These are phyloP conservation scores for Thripadectes ignobilis DNA, from an alignment of 2,797 vertebrate species.

Conservation along the genomic window DNA sequence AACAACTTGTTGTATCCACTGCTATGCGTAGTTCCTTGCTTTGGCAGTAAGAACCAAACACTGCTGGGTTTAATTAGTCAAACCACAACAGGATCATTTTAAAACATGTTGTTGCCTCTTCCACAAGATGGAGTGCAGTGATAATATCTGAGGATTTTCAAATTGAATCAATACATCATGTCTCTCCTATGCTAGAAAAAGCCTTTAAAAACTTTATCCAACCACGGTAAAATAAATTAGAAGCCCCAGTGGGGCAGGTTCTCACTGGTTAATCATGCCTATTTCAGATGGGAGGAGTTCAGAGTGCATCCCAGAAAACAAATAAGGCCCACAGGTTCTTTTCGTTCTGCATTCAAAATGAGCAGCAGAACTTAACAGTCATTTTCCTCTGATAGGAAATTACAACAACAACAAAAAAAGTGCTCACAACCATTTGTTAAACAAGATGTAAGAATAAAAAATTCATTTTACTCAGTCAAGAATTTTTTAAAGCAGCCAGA, in stretches of 20 bases:
- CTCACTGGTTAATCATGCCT: neutral
- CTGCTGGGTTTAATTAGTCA: constrained; percentile 13
- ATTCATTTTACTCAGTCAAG: neutral
- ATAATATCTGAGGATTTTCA: constrained; percentile 45
- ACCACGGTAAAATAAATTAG: neutral
- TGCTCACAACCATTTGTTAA: neutral
- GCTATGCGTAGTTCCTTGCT: neutral
- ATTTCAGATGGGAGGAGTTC: neutral
- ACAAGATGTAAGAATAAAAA: neutral
- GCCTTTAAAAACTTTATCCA: neutral
- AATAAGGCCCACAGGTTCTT: neutral
- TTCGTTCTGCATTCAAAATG: neutral
- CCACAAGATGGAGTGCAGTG: constrained; percentile 59
- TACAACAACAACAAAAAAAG: neutral
- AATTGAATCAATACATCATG: constrained; percentile 7
- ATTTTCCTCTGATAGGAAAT: neutral
- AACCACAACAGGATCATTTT: neutral
- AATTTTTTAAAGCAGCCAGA: neutral
- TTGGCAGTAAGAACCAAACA: neutral
- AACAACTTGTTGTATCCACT: neutral
- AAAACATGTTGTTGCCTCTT: constrained; percentile 25
- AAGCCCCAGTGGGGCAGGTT: neutral
- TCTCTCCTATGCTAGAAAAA: neutral
- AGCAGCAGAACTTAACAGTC: neutral
- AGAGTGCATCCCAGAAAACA: neutral